A percentile compares a stretch with the other conserved stretches of the same genome.
Evolutionary conservation across 2,888 invertebrate genomes (phyloP).

Genomic region (Heteromurus nitidus): DNA sequence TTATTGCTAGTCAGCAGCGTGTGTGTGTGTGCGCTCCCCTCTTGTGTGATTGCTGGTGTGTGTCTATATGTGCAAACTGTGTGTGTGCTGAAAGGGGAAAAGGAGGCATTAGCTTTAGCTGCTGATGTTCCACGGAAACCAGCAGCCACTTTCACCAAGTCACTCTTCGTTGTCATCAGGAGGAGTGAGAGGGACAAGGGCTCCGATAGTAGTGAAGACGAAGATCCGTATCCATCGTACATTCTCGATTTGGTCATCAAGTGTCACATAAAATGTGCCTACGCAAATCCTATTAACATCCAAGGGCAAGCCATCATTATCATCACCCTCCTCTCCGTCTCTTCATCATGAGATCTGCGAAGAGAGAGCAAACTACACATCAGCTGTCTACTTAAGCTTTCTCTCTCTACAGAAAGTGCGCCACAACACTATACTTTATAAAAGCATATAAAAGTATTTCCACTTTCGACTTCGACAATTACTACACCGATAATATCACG

Average conservation of each 20-base stretch:
- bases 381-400: conserved; percentile 41
- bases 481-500: too few species aligned
- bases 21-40: too few species aligned
- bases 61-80: too few species aligned
- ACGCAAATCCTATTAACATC: conserved; percentile 58
- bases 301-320: conserved; percentile 46
- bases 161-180: background rate
- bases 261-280: conserved; percentile 54
- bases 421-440: too few species aligned
- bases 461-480: too few species aligned
- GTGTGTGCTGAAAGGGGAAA: too few species aligned
- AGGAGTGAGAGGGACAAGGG: background rate
- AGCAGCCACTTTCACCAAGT: background rate
- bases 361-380: too few species aligned
- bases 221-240: background rate
- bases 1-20: background rate
- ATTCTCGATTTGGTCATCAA: conserved; percentile 49
- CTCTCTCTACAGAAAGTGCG: too few species aligned
- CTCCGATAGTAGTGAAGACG: background rate
- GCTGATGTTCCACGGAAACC: background rate
- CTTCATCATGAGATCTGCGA: conserved; percentile 5
- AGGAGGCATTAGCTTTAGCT: background rate
- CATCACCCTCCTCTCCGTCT: conserved; percentile 23
- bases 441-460: too few species aligned
- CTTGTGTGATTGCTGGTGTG: too few species aligned